Evolutionary conservation across 1,140 invertebrate species (phyloP).

Genomic region (Diachasmimorpha longicaudata): DNA sequence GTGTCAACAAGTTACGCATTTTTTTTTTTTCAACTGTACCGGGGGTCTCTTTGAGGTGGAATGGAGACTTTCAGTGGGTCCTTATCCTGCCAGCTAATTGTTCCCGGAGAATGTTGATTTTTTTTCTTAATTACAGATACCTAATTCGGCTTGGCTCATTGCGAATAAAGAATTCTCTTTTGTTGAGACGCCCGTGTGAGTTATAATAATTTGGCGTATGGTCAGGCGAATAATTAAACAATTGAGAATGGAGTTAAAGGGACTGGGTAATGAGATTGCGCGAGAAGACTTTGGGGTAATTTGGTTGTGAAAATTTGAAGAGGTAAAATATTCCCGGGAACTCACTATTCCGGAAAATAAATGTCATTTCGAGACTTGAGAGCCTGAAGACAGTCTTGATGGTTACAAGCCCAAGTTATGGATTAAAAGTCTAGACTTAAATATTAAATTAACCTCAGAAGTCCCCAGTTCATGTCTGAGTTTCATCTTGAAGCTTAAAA

Average conservation of each 20-base stretch:
- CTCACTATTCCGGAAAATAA: no score
- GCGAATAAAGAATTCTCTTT: neutral
- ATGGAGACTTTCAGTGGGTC: neutral
- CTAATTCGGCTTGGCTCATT: neutral
- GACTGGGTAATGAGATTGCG: neutral
- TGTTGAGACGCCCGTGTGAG: neutral
- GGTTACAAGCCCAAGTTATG: no score
- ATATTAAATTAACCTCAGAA: no score
- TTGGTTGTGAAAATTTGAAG: neutral
- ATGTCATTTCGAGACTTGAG: no score
- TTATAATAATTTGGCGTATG: neutral
- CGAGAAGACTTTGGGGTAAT: neutral
- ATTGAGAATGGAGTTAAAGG: neutral
- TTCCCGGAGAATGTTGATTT: neutral
- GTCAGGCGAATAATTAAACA: neutral
- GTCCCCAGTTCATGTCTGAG: no score
- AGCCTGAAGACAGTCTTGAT: no score
- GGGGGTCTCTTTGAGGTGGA: neutral
- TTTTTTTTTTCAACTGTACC: conserved; percentile 33
- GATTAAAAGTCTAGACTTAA: no score
- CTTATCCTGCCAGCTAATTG: neutral
- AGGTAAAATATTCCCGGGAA: no score
- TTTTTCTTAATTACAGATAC: neutral
- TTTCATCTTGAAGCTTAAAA: no score
- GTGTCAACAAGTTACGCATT: conserved; percentile 62